These are phyloP conservation scores for Tupaia tana DNA, from an alignment of 2,113 vertebrate genomes.

Conservation along the genomic window DNA sequence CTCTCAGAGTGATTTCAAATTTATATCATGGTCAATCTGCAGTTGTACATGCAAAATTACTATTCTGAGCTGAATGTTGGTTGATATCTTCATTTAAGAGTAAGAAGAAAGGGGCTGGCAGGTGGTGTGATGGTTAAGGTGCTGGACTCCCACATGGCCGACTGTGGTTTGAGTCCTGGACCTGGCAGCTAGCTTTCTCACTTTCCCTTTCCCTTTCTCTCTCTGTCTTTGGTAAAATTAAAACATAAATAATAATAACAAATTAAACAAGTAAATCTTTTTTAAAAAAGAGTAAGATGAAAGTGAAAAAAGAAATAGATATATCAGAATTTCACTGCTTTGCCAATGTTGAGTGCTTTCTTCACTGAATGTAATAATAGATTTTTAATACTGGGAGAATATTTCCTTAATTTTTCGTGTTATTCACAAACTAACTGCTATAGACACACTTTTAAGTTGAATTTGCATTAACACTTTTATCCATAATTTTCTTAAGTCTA, in stretches of 20 bases:
- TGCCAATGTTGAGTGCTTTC: background rate
- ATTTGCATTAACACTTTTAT: conserved; percentile 46
- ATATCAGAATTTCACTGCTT: background rate
- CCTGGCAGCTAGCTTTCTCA: too few relatives aligned
- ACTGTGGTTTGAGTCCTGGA: too few relatives aligned
- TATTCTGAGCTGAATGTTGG: background rate
- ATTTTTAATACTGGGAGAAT: background rate
- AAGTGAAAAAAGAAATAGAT: conserved; percentile 6
- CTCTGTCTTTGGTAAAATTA: too few relatives aligned
- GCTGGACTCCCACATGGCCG: too few relatives aligned
- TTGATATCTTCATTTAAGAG: conserved; percentile 25
- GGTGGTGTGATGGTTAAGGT: too few relatives aligned
- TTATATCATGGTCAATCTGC: background rate
- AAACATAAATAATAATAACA: too few relatives aligned
- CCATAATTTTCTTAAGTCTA: background rate
- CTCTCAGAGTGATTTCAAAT: background rate
- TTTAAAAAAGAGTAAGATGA: background rate
- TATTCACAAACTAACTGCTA: conserved; percentile 5
- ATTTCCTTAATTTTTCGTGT: background rate
- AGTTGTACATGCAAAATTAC: background rate
- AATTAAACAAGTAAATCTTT: too few relatives aligned
- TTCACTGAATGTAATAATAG: background rate
- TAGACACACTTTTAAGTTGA: background rate
- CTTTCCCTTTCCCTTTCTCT: too few relatives aligned
- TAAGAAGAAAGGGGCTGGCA: background rate